Evolutionary conservation across 2,888 invertebrate species (phyloP).

Genomic region (Eustalomyia histrio): DNA sequence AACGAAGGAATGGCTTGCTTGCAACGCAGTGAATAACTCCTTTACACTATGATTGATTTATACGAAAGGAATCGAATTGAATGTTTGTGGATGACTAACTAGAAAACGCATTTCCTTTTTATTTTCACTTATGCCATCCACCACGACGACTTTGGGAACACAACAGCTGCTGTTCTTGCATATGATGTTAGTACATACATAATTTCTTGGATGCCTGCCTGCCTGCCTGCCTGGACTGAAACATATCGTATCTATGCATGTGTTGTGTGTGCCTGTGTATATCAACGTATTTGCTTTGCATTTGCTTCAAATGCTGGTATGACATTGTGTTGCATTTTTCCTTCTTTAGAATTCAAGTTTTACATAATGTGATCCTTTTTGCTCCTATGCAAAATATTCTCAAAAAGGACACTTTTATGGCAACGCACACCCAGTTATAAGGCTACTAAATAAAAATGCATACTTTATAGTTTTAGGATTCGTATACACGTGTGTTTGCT

Average conservation of each 20-base stretch:
- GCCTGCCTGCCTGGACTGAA: no score
- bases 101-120: slow-evolving; percentile 43
- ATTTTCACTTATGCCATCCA: slow-evolving; percentile 1
- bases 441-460: neutral
- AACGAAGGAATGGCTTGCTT: no score
- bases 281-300: slow-evolving; percentile 28
- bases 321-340: slow-evolving; percentile 45
- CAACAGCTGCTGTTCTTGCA: slow-evolving; percentile 24
- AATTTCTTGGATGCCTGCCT: slow-evolving; percentile 28
- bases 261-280: slow-evolving; percentile 24
- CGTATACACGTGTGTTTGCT: neutral
- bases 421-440: slow-evolving; percentile 39
- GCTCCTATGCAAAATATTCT: slow-evolving; percentile 46
- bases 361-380: slow-evolving; percentile 46
- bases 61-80: slow-evolving; percentile 2
- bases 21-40: no score
- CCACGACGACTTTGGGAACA: slow-evolving; percentile 4
- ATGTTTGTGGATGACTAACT: slow-evolving; percentile 4
- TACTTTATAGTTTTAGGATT: neutral
- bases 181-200: slow-evolving; percentile 1
- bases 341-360: slow-evolving; percentile 47
- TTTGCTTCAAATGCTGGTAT: slow-evolving; percentile 40
- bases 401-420: slow-evolving; percentile 46
- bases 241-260: slow-evolving; percentile 25
- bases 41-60: neutral